Evolutionary conservation across 2,113 vertebrate genomes (phyloP), one percentile per base, ranked within the genome.

Genomic region (Neopipo cinnamomea): DNA sequence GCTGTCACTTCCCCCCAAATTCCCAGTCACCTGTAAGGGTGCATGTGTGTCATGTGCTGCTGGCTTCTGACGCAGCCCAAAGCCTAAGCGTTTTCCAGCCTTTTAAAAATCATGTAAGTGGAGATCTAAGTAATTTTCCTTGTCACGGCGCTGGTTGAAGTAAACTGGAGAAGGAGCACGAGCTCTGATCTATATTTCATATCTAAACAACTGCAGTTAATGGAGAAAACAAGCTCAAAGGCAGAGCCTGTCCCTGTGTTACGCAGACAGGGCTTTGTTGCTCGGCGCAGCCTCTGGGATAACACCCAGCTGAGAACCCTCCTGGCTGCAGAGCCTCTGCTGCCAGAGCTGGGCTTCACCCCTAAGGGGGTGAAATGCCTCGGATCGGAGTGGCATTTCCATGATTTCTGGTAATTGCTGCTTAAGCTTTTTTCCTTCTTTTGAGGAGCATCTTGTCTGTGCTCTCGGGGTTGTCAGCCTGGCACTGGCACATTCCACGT

Each of bases 401-500:
- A 3, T 10, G 22, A 52, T 74, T 55, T 50, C 77, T 70, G 37
- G 39, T 25, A 33, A 76, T 17, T 42, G 37, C 59, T 28, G 28
- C 61, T n/a, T 17, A 17, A 52, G 49, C 16, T 46, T 42, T 80
- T 28, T 33, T 12, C 5, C 9, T 9, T 24, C 12, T 39, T 12
- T 24, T 37, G 12, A 24, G 20, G 39, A 76, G 30, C 28, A 0
- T 17, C 72, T 81, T 9, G 49, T 18, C 23, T 24, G 62, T 35
- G 25, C 42, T 33, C 75, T 25, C 4, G 0, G 31, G n/a, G 35
- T 1, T 58, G 55, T 19, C 74, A 59, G 31, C 28, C 27, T 0
- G 0, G 63, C 35, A 5, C 10, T 1, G 13, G 28, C 49, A 6
- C 3, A 4, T 8, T 47, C 53, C 4, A 2, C 0, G 2, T 12